These are phyloP conservation scores for Saguinus imperator DNA, from an alignment of 2,113 vertebrate species.

Conservation along the genomic window DNA sequence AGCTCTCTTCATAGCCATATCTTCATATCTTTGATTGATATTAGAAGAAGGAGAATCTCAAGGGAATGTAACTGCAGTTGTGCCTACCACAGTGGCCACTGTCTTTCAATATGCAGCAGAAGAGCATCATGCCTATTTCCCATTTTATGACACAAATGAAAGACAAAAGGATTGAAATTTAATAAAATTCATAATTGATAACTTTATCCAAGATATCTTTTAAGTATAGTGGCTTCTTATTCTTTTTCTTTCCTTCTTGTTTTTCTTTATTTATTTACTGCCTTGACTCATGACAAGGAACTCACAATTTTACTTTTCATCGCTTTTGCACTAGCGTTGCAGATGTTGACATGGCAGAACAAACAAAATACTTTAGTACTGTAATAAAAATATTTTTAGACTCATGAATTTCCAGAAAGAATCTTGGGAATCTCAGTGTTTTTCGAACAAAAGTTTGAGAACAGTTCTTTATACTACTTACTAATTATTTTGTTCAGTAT, in stretches of 20 bases:
- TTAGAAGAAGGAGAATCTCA: neutral
- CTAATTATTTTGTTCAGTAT: neutral
- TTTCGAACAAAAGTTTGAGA: neutral
- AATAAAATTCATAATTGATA: neutral
- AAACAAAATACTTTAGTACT: neutral
- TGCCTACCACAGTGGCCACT: neutral
- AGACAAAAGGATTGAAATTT: neutral
- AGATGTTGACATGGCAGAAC: no score
- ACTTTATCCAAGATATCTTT: neutral
- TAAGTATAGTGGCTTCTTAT: neutral
- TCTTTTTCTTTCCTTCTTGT: neutral
- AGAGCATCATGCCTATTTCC: neutral
- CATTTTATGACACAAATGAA: neutral
- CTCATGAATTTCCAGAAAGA: neutral
- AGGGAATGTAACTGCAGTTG: neutral
- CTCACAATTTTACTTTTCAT: neutral
- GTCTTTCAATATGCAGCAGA: no score
- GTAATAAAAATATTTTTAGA: neutral
- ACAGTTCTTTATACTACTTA: neutral
- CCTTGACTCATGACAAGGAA: neutral
- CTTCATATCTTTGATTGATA: neutral
- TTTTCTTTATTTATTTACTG: neutral
- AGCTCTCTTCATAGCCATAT: neutral
- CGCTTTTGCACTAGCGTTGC: neutral
- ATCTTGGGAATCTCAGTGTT: neutral